phyloP scores from a whole-genome alignment of 1,140 invertebrate species.

The Anoplophora glabripennis region DNA sequence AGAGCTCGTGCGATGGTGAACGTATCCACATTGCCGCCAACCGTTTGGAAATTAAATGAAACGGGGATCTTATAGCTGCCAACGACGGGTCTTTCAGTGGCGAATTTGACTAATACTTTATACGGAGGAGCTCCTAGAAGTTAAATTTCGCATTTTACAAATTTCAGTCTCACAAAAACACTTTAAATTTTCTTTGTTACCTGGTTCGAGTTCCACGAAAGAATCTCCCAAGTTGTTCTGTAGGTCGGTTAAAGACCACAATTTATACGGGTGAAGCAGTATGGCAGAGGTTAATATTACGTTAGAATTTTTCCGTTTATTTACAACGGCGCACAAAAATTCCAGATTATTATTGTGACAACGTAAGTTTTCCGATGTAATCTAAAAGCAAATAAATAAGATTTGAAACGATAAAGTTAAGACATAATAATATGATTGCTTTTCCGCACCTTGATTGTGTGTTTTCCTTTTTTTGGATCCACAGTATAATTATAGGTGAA shows the following conservation, averaged over 20 bases:
- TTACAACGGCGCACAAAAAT: neutral
- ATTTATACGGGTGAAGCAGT: neutral
- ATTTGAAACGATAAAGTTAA: neutral
- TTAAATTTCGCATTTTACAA: no score
- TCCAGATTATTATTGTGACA: neutral
- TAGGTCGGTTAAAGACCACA: constrained; percentile 15
- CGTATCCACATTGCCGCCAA: neutral
- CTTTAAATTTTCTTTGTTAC: constrained; percentile 7
- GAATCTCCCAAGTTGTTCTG: constrained; percentile 1
- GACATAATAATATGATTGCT: neutral
- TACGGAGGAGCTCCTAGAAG: constrained; percentile 15
- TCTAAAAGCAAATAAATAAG: neutral
- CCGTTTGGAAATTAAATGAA: constrained; percentile 19
- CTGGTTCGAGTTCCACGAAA: constrained; percentile 10
- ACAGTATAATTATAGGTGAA: neutral
- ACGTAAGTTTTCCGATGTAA: neutral
- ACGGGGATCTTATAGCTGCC: constrained; percentile 25
- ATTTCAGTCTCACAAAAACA: no score
- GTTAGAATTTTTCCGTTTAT: neutral
- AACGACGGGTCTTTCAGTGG: constrained; percentile 1
- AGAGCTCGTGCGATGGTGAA: constrained; percentile 19
- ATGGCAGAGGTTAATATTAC: neutral
- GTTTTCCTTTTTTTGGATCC: constrained; percentile 5
- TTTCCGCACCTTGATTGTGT: neutral
- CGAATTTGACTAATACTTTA: constrained; percentile 15